phyloP scores from a whole-genome alignment of 2,888 invertebrate genomes.

The Callimorpha dominula region DNA sequence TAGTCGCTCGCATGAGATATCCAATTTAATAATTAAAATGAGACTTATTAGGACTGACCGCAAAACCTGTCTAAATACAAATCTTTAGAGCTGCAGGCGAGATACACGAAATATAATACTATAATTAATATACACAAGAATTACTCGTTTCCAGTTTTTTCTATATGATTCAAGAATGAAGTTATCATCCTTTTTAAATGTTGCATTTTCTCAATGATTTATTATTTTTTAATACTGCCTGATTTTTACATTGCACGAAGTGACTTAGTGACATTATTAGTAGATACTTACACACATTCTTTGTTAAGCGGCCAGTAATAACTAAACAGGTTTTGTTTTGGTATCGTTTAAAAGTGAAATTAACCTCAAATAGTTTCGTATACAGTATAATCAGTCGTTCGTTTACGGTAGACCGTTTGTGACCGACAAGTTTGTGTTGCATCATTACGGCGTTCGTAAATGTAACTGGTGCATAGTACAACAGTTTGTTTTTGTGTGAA shows the following conservation, averaged over 20 bases:
- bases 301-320: background rate
- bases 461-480: background rate
- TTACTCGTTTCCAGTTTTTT: no score
- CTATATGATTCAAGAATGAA: no score
- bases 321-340: background rate
- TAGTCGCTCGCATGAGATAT: no score
- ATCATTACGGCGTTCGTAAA: background rate
- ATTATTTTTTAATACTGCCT: no score
- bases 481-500: background rate
- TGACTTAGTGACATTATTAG: background rate
- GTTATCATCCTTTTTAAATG: no score
- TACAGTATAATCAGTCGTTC: background rate
- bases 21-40: no score
- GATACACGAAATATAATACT: no score
- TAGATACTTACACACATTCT: background rate
- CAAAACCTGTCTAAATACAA: no score
- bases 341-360: background rate
- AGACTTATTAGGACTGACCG: no score
- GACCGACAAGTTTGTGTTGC: background rate
- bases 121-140: no score
- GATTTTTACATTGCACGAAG: background rate
- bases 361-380: background rate
- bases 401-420: background rate
- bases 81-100: no score
- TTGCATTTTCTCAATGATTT: no score